These are phyloP conservation scores for Musca domestica DNA, from an alignment of 1,140 invertebrate species.

Conservation along the genomic window DNA sequence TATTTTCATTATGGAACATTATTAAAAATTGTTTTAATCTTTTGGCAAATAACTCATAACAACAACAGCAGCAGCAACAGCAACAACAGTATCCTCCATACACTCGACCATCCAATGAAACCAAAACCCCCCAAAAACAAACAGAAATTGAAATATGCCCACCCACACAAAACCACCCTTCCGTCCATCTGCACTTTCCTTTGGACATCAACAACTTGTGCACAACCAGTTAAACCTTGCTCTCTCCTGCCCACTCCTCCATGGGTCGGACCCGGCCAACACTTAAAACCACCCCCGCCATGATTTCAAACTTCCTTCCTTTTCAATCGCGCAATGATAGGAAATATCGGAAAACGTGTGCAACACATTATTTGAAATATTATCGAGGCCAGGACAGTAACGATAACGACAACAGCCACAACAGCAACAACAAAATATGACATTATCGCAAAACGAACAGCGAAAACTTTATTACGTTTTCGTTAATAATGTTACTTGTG, in stretches of 20 bases:
- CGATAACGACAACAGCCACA: constrained; percentile 2
- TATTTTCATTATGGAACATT: constrained; percentile 20
- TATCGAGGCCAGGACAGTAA: constrained; percentile 7
- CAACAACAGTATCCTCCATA: not conserved
- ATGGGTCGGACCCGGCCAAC: no score
- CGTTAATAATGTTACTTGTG: not conserved
- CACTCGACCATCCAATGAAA: not conserved
- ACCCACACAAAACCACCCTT: no score
- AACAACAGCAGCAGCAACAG: not conserved
- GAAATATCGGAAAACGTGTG: constrained; percentile 11
- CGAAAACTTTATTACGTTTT: constrained; percentile 1
- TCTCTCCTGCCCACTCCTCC: no score
- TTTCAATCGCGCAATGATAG: no score
- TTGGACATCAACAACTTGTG: no score
- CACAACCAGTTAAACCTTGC: constrained; percentile 5
- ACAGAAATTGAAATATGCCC: not conserved
- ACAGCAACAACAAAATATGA: not conserved
- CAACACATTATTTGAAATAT: constrained; percentile 22
- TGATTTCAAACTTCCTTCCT: no score
- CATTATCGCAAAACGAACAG: constrained; percentile 6
- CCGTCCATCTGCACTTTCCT: no score
- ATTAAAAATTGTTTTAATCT: constrained; percentile 23
- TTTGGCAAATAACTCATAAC: constrained; percentile 19
- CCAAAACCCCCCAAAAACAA: not conserved
- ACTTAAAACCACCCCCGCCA: no score